A percentile compares a stretch with the other conserved stretches of the same genome.
Conservation (phyloP, 1,140 invertebrate genomes). For the Drosophila lacertosa region DNA sequence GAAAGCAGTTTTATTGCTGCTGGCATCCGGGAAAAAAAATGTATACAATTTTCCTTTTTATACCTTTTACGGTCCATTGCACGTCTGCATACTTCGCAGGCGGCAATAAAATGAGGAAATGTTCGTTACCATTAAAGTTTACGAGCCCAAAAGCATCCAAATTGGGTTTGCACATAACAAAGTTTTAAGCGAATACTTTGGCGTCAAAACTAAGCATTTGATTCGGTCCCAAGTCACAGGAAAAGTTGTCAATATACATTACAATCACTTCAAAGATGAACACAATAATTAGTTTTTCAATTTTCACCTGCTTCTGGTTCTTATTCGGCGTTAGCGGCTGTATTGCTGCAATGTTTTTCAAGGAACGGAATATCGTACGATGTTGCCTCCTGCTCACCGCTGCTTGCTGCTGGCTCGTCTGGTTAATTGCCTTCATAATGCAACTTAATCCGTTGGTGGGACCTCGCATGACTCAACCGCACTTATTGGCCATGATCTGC, state of each 20-base stretch:
- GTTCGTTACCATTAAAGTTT: conserved; percentile 70
- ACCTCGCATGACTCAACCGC: conserved; percentile 26
- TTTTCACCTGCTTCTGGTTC: conserved; percentile 38
- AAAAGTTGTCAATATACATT: conserved; percentile 51
- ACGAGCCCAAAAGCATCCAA: conserved; percentile 57
- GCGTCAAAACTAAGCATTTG: conserved; percentile 7
- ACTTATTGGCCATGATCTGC: conserved; percentile 41
- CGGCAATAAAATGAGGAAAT: conserved; percentile 69
- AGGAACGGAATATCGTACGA: conserved; percentile 41
- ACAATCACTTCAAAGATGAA: conserved; percentile 39
- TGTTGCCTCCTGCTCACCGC: conserved; percentile 49
- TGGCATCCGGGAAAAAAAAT: conserved; percentile 71
- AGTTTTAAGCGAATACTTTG: conserved; percentile 31
- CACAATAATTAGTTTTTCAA: conserved; percentile 7
- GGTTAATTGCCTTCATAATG: conserved; percentile 63
- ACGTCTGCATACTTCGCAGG: conserved; percentile 52
- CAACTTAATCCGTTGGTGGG: conserved; percentile 62
- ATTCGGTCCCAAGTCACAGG: conserved; percentile 6
- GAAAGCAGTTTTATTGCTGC: conserved; percentile 43
- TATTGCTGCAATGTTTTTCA: conserved; percentile 20
- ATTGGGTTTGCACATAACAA: conserved; percentile 51
- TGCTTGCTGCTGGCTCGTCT: conserved; percentile 62
- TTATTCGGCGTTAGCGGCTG: conserved; percentile 25
- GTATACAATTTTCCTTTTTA: conserved; percentile 77
- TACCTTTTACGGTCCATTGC: conserved; percentile 60